Percentiles rank a stretch among this genome's conserved stretches.
phyloP scores from a whole-genome alignment of 2,113 vertebrate genomes.

The Caranx melampygus region DNA sequence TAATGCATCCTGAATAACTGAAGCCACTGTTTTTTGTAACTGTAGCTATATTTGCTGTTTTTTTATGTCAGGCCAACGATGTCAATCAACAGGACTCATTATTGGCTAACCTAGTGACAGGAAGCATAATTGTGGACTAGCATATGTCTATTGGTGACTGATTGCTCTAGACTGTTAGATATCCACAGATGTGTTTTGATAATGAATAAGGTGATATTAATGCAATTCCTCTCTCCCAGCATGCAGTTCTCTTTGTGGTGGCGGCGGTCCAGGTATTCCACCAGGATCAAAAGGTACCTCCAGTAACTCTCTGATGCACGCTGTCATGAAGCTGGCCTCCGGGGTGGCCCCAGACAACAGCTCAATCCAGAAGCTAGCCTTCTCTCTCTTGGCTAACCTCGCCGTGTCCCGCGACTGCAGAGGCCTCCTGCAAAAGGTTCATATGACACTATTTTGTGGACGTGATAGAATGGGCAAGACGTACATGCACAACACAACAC shows the following conservation, averaged over 20 bases:
- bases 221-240: slow-evolving; percentile 81
- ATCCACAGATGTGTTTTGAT: neutral
- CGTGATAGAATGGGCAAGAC: neutral
- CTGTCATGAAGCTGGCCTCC: slow-evolving; percentile 89
- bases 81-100: too few species aligned
- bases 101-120: too few species aligned
- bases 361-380: slow-evolving; percentile 85
- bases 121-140: neutral
- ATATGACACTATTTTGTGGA: neutral
- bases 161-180: neutral
- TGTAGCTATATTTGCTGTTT: neutral
- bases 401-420: slow-evolving; percentile 92
- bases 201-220: neutral
- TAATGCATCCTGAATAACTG: neutral
- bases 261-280: slow-evolving; percentile 69
- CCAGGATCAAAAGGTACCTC: slow-evolving; percentile 75
- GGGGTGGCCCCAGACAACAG: slow-evolving; percentile 84
- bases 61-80: neutral
- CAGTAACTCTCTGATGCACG: slow-evolving; percentile 88
- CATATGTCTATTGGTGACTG: neutral
- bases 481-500: too few species aligned
- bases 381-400: slow-evolving; percentile 92
- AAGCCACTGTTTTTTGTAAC: neutral
- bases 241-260: slow-evolving; percentile 88
- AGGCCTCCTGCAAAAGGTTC: slow-evolving; percentile 93